Conservation (phyloP, 2,888 invertebrate genomes). For the Stenichneumon culpator region DNA sequence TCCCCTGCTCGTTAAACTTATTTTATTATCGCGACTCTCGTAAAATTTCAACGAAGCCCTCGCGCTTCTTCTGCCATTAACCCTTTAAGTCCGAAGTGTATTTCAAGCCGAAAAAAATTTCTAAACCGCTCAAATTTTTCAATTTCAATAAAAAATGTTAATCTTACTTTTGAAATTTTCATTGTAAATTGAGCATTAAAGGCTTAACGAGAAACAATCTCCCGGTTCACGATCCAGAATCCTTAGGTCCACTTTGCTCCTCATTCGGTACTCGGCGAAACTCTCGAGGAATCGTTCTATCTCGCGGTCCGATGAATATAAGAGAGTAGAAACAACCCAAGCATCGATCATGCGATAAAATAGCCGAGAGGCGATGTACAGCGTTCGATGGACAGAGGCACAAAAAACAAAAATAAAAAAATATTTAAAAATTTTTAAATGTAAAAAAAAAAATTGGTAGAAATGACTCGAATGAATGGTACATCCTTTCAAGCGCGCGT, state of each 20-base stretch:
- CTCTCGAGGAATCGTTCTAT: not conserved
- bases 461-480: constrained; percentile 24
- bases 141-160: too few relatives aligned
- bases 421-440: not conserved
- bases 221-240: not conserved
- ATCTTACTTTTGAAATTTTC: too few relatives aligned
- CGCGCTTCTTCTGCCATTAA: too few relatives aligned
- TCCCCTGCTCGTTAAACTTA: not conserved
- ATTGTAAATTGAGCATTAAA: too few relatives aligned
- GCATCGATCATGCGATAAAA: constrained; percentile 69
- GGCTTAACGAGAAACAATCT: constrained; percentile 3
- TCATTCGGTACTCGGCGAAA: constrained; percentile 7
- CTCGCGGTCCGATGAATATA: constrained; percentile 2
- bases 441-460: constrained; percentile 11
- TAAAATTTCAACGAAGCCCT: constrained; percentile 12
- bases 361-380: constrained; percentile 52
- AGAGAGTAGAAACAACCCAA: constrained; percentile 28
- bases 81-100: too few relatives aligned
- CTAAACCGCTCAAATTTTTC: too few relatives aligned
- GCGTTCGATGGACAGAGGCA: constrained; percentile 63
- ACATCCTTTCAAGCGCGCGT: constrained; percentile 1
- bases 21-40: not conserved
- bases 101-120: too few relatives aligned
- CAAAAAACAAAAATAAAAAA: constrained; percentile 1
- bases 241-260: not conserved